phyloP scores from a whole-genome alignment of 2,113 vertebrate genomes.

The Pterocles burchelli region DNA sequence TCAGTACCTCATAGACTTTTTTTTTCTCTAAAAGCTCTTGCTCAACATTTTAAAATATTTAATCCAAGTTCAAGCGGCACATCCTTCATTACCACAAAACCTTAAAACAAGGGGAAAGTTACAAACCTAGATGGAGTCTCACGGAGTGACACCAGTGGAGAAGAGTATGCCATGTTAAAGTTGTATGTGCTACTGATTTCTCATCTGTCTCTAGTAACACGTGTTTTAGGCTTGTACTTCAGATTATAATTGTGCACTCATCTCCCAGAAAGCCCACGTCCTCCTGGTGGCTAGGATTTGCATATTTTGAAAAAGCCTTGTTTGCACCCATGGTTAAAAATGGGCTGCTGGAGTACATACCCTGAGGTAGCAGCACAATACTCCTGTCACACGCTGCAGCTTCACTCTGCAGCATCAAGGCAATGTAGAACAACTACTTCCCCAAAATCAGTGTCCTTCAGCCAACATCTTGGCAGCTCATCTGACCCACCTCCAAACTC shows the following conservation, averaged over 20 bases:
- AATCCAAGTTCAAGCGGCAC: not conserved
- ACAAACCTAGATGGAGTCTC: not conserved
- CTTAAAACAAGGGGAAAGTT: not conserved
- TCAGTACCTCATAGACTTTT: not conserved
- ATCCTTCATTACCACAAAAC: not conserved
- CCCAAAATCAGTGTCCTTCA: not conserved
- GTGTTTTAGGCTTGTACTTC: not conserved
- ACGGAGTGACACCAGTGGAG: not conserved
- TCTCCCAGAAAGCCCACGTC: not conserved
- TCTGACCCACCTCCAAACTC: not conserved
- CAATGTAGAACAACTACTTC: not conserved
- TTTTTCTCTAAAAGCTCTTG: not conserved
- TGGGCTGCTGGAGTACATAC: not conserved
- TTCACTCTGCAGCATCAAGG: not conserved
- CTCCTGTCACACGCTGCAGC: rapidly evolving
- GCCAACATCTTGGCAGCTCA: not conserved
- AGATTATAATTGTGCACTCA: not conserved
- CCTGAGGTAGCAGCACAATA: not conserved
- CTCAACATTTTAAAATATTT: not conserved
- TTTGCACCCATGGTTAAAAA: not conserved
- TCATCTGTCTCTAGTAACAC: not conserved
- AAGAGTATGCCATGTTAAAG: not conserved
- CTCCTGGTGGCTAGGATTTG: not conserved
- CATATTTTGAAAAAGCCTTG: not conserved
- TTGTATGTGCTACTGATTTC: not conserved